Conservation (phyloP, 2,113 vertebrate genomes). For the Gambusia holbrooki region DNA sequence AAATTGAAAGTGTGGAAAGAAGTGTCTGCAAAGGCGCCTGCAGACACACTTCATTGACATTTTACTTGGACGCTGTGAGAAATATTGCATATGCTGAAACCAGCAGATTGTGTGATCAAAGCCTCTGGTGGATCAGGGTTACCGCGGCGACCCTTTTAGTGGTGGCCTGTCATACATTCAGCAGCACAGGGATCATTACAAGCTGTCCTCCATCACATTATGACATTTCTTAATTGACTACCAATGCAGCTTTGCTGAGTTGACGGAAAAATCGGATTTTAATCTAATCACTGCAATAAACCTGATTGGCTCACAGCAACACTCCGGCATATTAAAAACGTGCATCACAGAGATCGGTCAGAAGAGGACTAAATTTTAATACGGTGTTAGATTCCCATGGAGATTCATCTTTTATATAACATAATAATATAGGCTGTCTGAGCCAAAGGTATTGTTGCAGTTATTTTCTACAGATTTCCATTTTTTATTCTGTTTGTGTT, state of each 20-base stretch:
- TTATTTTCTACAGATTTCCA: constrained; percentile 14
- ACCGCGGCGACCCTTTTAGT: constrained; percentile 77
- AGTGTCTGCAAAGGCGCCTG: constrained; percentile 52
- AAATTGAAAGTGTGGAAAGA: constrained; percentile 67
- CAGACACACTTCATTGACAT: constrained; percentile 74
- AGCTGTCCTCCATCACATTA: constrained; percentile 79
- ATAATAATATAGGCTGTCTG: constrained; percentile 25
- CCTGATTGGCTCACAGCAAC: constrained; percentile 69
- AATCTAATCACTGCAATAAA: constrained; percentile 76
- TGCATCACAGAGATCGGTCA: constrained; percentile 59
- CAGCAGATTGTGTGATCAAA: constrained; percentile 73
- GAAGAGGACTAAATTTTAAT: constrained; percentile 44
- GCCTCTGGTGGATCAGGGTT: constrained; percentile 74
- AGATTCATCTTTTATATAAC: constrained; percentile 50
- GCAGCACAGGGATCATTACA: constrained; percentile 77
- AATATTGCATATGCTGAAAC: constrained; percentile 77
- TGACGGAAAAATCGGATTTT: constrained; percentile 72
- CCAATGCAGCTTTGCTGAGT: constrained; percentile 75
- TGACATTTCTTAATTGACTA: constrained; percentile 79
- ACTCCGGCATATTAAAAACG: constrained; percentile 75
- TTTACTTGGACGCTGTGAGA: constrained; percentile 64
- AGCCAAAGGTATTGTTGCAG: constrained; percentile 15
- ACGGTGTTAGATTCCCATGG: constrained; percentile 33
- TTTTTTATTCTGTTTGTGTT: background rate
- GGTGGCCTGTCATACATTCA: constrained; percentile 76